Base-by-base conservation (phyloP, 2,888 invertebrate genomes). In the Galeopsomyia nigrocyanea region DNA sequence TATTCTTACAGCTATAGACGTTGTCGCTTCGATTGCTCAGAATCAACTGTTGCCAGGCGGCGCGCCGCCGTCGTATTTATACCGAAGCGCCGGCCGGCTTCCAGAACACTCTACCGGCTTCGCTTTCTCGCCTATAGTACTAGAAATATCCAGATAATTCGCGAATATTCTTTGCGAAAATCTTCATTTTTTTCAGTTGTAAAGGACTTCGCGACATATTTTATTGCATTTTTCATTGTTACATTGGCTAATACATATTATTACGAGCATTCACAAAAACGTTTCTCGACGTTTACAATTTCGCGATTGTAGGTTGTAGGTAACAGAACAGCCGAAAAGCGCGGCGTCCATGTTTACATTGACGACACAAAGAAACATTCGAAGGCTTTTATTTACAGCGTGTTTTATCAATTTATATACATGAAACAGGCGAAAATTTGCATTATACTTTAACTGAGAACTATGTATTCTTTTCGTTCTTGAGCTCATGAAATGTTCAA, bases 11-110 rank as follows among this genome's bases (percentile, higher is more conserved):
- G 39, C 47, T 47, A n/a, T 58, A 19, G 71, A 75, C 53, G 68
- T 57, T 71, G 53, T 47, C 47, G 2, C 53, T 74, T 67, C 19
- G 67, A 49, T 51, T 62, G 71, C 61, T 73, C 50, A 56, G n/a
- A 39, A 16, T 65, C 19, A 58, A 75, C 74, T 75, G 75, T 68
- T 57, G 68, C 62, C 22, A 16, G 3, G 49, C n/a, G 0, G 14
- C 10, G 50, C n/a, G 67, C 50, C 65, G 46, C 19, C 21, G 56
- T 49, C 26, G 62, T 68, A 74, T 76, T 77, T 78, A 75, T 77
- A 78, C 57, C 68, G 66, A 64, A 53, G 63, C 60, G 70, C 73
- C 64, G 65, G 53, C 60, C 55, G 65, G 60, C 46, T 31, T 58
- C 49, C 31, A 47, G 51, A 64, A 57, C 19, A 13, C 17, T 58